These are phyloP conservation scores for Nicator chloris DNA, from an alignment of 2,113 vertebrate genomes.

Conservation along the genomic window DNA sequence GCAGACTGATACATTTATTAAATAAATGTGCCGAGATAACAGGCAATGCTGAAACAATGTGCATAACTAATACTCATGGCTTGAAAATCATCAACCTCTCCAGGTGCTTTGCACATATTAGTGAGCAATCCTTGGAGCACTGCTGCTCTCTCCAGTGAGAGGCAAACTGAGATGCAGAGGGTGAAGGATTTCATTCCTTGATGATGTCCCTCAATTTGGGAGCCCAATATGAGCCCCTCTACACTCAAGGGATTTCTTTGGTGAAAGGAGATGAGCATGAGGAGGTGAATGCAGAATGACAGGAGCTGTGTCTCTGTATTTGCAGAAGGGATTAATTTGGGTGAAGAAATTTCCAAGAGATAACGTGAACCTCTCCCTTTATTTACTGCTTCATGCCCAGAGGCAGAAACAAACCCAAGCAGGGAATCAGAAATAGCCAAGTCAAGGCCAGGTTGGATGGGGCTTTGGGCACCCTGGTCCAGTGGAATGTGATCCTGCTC, in stretches of 20 bases:
- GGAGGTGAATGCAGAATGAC: background rate
- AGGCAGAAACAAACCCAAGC: background rate
- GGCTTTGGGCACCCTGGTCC: background rate
- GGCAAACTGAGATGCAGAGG: background rate
- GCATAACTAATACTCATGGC: background rate
- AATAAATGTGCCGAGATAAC: background rate
- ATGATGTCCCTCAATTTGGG: background rate
- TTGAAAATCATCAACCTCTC: background rate
- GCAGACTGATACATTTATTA: background rate
- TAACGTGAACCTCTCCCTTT: background rate
- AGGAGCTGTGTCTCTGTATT: background rate
- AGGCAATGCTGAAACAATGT: background rate
- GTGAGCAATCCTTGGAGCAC: background rate
- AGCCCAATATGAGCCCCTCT: background rate
- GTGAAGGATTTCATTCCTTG: background rate
- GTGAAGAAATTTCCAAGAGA: background rate
- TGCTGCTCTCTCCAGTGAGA: background rate
- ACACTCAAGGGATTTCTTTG: background rate
- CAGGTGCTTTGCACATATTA: rapidly evolving
- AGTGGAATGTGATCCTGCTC: background rate
- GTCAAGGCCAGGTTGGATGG: background rate
- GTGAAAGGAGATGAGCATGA: background rate
- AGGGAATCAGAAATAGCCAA: background rate
- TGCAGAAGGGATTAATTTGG: background rate
- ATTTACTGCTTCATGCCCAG: background rate